These are phyloP conservation scores for Pedetes capensis DNA, from an alignment of 2,113 vertebrate species.

Conservation along the genomic window DNA sequence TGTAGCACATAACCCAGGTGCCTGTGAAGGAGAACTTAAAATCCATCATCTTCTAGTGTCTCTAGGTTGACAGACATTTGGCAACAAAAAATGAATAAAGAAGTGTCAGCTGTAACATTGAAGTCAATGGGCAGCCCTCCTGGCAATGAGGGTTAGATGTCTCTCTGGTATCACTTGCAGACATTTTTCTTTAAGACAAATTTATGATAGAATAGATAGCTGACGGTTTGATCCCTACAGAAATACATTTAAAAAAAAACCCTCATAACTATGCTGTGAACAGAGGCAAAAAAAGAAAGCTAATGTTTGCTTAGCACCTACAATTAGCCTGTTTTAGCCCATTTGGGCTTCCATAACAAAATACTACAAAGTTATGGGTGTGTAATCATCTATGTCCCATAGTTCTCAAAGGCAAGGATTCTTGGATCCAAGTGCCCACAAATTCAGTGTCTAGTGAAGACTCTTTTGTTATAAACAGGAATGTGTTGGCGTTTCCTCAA, in stretches of 20 bases:
- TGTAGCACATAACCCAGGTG: neutral
- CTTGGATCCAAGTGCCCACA: rapidly evolving
- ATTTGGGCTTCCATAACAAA: neutral
- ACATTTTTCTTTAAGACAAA: neutral
- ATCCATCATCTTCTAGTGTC: conserved; percentile 34
- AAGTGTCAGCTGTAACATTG: neutral
- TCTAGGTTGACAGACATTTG: neutral
- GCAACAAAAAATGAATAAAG: neutral
- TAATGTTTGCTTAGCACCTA: neutral
- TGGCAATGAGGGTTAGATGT: too few species aligned
- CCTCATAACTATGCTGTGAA: neutral
- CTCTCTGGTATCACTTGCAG: neutral
- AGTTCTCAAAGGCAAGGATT: rapidly evolving
- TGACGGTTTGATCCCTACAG: neutral
- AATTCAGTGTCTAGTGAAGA: neutral
- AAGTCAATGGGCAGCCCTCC: neutral
- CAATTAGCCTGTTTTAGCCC: neutral
- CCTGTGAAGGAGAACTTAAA: neutral
- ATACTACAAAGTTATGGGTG: neutral
- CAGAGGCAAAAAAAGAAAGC: neutral
- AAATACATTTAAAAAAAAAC: neutral
- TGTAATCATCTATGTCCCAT: neutral
- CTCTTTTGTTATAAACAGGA: neutral
- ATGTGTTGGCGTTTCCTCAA: neutral
- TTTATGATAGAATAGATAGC: neutral